Percentiles rank a stretch among this genome's conserved stretches.
phyloP scores from a whole-genome alignment of 2,888 invertebrate species.

The Elegia similella region DNA sequence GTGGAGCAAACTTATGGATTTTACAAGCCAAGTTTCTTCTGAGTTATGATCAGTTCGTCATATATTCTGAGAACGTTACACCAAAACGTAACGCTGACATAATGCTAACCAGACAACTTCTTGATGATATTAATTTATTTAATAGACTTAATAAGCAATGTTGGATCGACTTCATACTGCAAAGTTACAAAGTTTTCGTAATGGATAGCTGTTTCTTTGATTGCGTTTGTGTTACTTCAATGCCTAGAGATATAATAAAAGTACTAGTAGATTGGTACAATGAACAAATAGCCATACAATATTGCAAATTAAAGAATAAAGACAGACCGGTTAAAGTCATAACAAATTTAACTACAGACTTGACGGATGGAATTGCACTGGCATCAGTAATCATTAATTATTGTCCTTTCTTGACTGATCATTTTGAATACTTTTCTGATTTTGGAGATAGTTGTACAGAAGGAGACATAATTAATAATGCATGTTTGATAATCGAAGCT shows the following conservation, averaged over 20 bases:
- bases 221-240: constrained; percentile 57
- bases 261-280: constrained; percentile 65
- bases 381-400: constrained; percentile 77
- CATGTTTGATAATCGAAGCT: constrained; percentile 75
- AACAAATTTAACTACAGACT: constrained; percentile 72
- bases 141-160: constrained; percentile 68
- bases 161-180: constrained; percentile 84
- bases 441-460: constrained; percentile 56
- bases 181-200: constrained; percentile 82
- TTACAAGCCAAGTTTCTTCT: constrained; percentile 63
- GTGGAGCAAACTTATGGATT: constrained; percentile 59
- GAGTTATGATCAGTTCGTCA: constrained; percentile 63
- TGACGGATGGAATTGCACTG: constrained; percentile 80
- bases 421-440: constrained; percentile 71
- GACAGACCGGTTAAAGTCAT: constrained; percentile 48
- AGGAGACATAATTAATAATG: constrained; percentile 78
- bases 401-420: constrained; percentile 79
- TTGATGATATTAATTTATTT: constrained; percentile 47
- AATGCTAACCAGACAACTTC: constrained; percentile 46
- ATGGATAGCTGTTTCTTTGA: constrained; percentile 74
- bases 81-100: constrained; percentile 60
- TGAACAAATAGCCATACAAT: constrained; percentile 51
- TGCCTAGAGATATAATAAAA: constrained; percentile 54
- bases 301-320: constrained; percentile 42
- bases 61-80: constrained; percentile 52